A percentile compares a stretch with the other conserved stretches of the same genome.
These are phyloP conservation scores for Brachionus angularis DNA, from an alignment of 1,140 invertebrate genomes.

Conservation along the genomic window DNA sequence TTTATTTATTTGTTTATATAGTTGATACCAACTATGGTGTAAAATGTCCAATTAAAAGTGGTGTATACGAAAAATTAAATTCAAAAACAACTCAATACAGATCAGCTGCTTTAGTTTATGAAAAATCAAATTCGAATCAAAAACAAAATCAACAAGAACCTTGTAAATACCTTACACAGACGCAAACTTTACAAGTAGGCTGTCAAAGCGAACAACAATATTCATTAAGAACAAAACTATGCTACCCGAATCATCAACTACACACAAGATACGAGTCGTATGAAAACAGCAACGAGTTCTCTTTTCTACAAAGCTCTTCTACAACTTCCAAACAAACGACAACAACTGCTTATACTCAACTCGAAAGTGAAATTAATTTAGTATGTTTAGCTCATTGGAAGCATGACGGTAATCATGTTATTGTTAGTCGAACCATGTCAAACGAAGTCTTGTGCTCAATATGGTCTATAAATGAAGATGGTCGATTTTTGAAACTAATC, in stretches of 20 bases:
- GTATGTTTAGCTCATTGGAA: slow-evolving; percentile 25
- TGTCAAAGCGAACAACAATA: slow-evolving; percentile 26
- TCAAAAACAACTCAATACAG: neutral
- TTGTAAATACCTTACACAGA: slow-evolving; percentile 36
- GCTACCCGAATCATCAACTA: slow-evolving; percentile 16
- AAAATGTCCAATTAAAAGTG: slow-evolving; percentile 31
- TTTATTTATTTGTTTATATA: neutral
- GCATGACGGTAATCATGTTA: slow-evolving; percentile 14
- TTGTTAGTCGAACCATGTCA: slow-evolving; percentile 29
- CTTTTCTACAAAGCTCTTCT: neutral
- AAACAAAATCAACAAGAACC: neutral
- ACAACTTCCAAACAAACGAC: neutral
- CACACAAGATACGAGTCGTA: neutral
- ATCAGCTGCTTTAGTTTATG: neutral
- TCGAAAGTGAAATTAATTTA: slow-evolving; percentile 42
- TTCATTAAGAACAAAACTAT: slow-evolving; percentile 29
- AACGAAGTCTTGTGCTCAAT: slow-evolving; percentile 42
- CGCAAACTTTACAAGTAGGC: slow-evolving; percentile 30
- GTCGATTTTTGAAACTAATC: neutral
- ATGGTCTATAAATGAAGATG: slow-evolving; percentile 19
- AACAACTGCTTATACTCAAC: slow-evolving; percentile 28
- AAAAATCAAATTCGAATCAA: neutral
- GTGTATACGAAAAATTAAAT: slow-evolving; percentile 16
- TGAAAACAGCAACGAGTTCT: neutral
- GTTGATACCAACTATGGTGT: slow-evolving; percentile 42